Evolutionary conservation across 2,797 vertebrate species (phyloP).

Genomic region (Falco rusticolus): DNA sequence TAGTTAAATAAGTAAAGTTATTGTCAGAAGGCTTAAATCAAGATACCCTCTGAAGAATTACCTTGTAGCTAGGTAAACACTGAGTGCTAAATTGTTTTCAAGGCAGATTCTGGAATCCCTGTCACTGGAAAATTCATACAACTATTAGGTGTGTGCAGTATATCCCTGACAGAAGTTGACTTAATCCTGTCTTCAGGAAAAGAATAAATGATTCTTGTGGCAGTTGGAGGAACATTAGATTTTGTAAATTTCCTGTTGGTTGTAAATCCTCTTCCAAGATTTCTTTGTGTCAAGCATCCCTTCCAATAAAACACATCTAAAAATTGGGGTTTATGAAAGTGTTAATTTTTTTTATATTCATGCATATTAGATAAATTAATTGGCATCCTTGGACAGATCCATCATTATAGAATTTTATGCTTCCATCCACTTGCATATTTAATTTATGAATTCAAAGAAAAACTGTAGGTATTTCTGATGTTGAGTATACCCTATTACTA

Average conservation of each 20-base stretch:
- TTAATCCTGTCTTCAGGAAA: background rate
- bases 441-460: background rate
- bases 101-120: background rate
- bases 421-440: background rate
- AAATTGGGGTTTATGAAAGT: background rate
- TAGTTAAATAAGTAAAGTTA: background rate
- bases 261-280: background rate
- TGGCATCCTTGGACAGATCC: background rate
- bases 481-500: rapidly evolving
- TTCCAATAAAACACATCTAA: background rate
- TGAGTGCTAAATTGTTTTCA: background rate
- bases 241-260: background rate
- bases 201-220: background rate
- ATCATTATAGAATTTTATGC: background rate
- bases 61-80: background rate
- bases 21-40: background rate
- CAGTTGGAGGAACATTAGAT: background rate
- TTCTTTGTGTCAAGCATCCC: background rate
- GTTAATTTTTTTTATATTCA: background rate
- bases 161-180: background rate
- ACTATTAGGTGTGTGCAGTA: background rate
- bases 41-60: background rate
- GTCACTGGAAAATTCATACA: background rate
- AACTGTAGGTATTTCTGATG: background rate
- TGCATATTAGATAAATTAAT: background rate